Percentiles rank a stretch among this genome's conserved stretches.
These are phyloP conservation scores for Phaedon cochleariae DNA, from an alignment of 2,888 invertebrate species.

Conservation along the genomic window DNA sequence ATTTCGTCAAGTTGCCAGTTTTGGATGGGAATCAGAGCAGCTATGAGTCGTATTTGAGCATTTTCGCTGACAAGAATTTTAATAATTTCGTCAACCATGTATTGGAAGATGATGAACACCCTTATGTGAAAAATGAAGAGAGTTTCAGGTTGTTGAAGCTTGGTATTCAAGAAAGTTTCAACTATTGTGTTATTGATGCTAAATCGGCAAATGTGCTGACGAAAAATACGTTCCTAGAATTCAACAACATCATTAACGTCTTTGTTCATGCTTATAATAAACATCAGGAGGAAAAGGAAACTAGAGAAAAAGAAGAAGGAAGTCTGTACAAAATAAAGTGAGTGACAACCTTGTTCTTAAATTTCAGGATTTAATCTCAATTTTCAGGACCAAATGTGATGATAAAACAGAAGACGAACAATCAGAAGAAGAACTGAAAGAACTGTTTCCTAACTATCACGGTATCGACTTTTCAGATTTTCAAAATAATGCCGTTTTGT, in stretches of 20 bases:
- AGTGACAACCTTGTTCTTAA: conserved; percentile 10
- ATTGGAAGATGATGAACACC: conserved; percentile 41
- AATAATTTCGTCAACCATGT: conserved; percentile 47
- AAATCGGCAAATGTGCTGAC: conserved; percentile 47
- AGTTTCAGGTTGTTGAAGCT: conserved; percentile 73
- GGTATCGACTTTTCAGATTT: conserved; percentile 78
- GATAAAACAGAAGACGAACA: conserved; percentile 75
- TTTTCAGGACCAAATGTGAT: conserved; percentile 69
- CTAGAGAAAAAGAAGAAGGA: conserved; percentile 77
- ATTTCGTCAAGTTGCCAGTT: conserved; percentile 66
- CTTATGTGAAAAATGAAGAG: conserved; percentile 53
- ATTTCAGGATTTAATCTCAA: background rate
- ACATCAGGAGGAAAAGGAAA: conserved; percentile 74
- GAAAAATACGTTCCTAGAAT: conserved; percentile 53
- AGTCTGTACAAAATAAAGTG: conserved; percentile 78
- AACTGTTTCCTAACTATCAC: conserved; percentile 75
- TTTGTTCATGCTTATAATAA: conserved; percentile 79
- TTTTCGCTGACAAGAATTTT: conserved; percentile 57
- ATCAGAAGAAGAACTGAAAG: conserved; percentile 70
- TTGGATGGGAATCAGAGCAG: conserved; percentile 54
- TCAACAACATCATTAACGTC: conserved; percentile 67
- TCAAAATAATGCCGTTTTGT: conserved; percentile 44
- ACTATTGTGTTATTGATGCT: conserved; percentile 68
- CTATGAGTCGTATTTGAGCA: conserved; percentile 61
- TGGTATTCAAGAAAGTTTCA: conserved; percentile 74